Percentiles rank a stretch among this genome's conserved stretches.
These are phyloP conservation scores for Typhlichthys eigenmanni DNA, from an alignment of 2,797 vertebrate genomes.

Conservation along the genomic window DNA sequence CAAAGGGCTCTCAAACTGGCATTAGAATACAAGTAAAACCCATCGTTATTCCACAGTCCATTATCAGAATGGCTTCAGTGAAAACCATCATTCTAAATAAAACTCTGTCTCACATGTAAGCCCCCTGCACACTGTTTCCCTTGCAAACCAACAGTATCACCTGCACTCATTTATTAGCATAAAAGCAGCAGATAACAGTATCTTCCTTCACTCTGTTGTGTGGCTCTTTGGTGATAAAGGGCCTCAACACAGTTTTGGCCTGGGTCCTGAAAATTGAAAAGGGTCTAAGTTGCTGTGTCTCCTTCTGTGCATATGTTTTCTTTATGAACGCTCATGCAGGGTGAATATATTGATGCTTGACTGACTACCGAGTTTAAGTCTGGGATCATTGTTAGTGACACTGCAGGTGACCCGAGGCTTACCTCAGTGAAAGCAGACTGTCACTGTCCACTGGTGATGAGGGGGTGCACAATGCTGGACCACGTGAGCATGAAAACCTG, in stretches of 20 bases:
- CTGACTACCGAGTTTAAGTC: slow-evolving; percentile 26
- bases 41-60: slow-evolving; percentile 45
- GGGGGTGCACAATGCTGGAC: slow-evolving; percentile 44
- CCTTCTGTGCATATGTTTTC: slow-evolving; percentile 21
- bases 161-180: slow-evolving; percentile 49
- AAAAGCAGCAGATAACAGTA: slow-evolving; percentile 40
- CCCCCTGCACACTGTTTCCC: slow-evolving; percentile 14
- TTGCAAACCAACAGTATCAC: slow-evolving; percentile 20
- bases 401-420: slow-evolving; percentile 31
- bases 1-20: slow-evolving; percentile 27
- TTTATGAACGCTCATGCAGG: slow-evolving; percentile 30
- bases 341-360: slow-evolving; percentile 42
- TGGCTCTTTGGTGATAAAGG: slow-evolving; percentile 28
- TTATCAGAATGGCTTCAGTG: slow-evolving; percentile 34
- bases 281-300: slow-evolving; percentile 20
- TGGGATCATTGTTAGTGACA: slow-evolving; percentile 29
- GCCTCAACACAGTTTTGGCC: slow-evolving; percentile 45
- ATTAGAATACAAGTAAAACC: slow-evolving; percentile 22
- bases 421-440: slow-evolving; percentile 33
- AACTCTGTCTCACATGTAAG: not conserved
- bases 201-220: slow-evolving; percentile 22
- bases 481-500: slow-evolving; percentile 42
- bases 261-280: slow-evolving; percentile 24
- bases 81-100: slow-evolving; percentile 25
- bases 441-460: slow-evolving; percentile 54